Evolutionary conservation across 1,140 invertebrate genomes (phyloP), one percentile per base, ranked within the genome.

Genomic region (Achatina immaculata): DNA sequence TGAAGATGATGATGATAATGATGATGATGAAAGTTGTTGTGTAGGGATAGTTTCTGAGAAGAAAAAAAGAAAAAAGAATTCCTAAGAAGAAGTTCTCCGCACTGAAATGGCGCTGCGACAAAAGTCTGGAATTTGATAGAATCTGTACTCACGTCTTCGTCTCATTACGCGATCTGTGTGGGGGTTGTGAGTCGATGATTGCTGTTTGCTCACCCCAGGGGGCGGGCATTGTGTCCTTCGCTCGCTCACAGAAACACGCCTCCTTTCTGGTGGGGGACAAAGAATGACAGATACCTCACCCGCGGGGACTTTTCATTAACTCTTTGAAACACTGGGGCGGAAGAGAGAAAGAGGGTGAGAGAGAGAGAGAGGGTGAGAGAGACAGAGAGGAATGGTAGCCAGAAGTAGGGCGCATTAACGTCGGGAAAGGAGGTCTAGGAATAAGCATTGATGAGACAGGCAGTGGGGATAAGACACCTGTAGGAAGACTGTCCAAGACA

Each of bases 221-320:
- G 28, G n/a, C 1, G n/a, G 28, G 2, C 58, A 62, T 62, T 62
- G 58, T 62, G n/a, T 62, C 58, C n/a, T 28, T 2, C 1, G 58
- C 58, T 31, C 58, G 58, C n/a, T 62, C 16, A 2, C n/a, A 28
- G 58, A 62, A 62, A 62, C 58, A 19, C 16, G 9, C 58, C 58
- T 34, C 58, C 9, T n/a, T 6, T 11, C n/a, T 62, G 19, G 6
- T 9, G 58, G 58, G 4, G 3, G n/a, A 31, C 7, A 28, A 34
- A 62, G 58, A 34, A 9, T 62, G 58, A 31, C 58, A 62, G 58
- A 31, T 62, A 62, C 58, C 58, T 62, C 58, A 62, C 58, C 58
- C 58, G 6, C 6, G 58, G 58, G 58, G 31, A n/a, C n/a, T 28
- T 62, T 62, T 62, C 58, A 62, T 62, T 62, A 62, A 62, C 58